Conservation (phyloP, 1,140 invertebrate species). For the Adoxophyes honmai region DNA sequence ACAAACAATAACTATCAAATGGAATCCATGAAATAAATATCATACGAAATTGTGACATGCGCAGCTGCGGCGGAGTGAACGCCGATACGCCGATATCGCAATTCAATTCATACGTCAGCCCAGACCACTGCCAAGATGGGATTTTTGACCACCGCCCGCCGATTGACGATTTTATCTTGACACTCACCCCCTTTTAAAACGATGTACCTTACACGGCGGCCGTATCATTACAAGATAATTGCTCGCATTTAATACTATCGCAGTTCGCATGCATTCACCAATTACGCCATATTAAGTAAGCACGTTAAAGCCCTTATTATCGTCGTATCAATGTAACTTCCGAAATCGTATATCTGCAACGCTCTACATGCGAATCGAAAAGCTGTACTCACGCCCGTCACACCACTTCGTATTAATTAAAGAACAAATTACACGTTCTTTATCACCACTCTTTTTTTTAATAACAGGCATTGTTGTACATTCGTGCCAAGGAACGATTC, state of each 20-base stretch:
- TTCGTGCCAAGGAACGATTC: slow-evolving; percentile 72
- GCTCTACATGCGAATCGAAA: slow-evolving; percentile 61
- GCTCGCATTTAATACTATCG: slow-evolving; percentile 2
- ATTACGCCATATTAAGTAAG: slow-evolving; percentile 68
- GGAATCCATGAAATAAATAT: slow-evolving; percentile 10
- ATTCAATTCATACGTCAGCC: slow-evolving; percentile 50
- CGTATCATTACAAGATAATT: slow-evolving; percentile 11
- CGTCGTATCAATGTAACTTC: slow-evolving; percentile 51
- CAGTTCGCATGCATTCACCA: slow-evolving; percentile 24
- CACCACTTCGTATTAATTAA: slow-evolving; percentile 63
- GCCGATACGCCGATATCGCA: slow-evolving; percentile 47
- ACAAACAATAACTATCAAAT: slow-evolving; percentile 13
- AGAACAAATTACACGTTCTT: slow-evolving; percentile 68
- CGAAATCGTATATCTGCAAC: slow-evolving; percentile 46
- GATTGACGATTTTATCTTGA: slow-evolving; percentile 25
- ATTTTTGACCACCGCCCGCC: slow-evolving; percentile 39
- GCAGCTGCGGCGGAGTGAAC: neutral
- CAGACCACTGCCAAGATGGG: slow-evolving; percentile 41
- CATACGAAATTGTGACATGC: neutral
- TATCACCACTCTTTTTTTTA: slow-evolving; percentile 67
- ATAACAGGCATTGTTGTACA: slow-evolving; percentile 69
- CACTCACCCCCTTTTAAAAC: neutral
- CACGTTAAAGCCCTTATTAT: slow-evolving; percentile 40
- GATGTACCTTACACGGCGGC: neutral
- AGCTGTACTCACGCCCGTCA: slow-evolving; percentile 70